These are phyloP conservation scores for Scortum barcoo DNA, from an alignment of 2,113 vertebrate genomes.

Conservation along the genomic window DNA sequence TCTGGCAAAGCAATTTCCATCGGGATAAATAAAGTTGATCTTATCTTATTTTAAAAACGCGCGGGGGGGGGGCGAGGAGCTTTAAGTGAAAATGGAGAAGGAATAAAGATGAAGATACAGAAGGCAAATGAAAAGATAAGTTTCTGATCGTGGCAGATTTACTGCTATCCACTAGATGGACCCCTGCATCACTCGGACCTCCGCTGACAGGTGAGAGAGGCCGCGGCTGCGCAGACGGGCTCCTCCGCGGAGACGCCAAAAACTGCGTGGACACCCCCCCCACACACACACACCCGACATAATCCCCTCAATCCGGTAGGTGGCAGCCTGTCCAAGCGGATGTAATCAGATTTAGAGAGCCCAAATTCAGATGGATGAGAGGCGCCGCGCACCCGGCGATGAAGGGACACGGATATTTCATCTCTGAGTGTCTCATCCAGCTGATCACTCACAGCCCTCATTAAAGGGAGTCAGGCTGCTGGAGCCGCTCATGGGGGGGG, in stretches of 20 bases:
- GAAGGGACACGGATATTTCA: too few species aligned
- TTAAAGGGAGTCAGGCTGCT: background rate
- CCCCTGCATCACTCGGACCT: background rate
- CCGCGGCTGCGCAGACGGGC: background rate
- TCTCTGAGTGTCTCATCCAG: background rate
- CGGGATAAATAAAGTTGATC: too few species aligned
- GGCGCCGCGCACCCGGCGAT: background rate
- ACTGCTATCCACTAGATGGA: slow-evolving; percentile 33
- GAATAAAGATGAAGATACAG: background rate
- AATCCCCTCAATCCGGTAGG: slow-evolving; percentile 48
- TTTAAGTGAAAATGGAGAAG: background rate
- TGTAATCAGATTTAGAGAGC: background rate
- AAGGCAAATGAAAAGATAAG: background rate
- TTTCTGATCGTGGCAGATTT: background rate
- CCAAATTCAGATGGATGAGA: slow-evolving; percentile 14
- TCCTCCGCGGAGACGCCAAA: background rate
- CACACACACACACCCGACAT: too few species aligned
- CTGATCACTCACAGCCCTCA: background rate
- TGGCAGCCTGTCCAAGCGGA: slow-evolving; percentile 59
- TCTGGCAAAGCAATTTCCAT: too few species aligned
- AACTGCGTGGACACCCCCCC: background rate
- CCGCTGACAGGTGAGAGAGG: background rate
- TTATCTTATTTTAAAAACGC: too few species aligned
- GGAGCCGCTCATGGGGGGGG: slow-evolving; percentile 38
- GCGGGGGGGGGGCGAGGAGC: too few species aligned